Percentiles rank a stretch among this genome's conserved stretches.
Evolutionary conservation across 2,888 invertebrate genomes (phyloP).

Genomic region (Lochmaea capreae): DNA sequence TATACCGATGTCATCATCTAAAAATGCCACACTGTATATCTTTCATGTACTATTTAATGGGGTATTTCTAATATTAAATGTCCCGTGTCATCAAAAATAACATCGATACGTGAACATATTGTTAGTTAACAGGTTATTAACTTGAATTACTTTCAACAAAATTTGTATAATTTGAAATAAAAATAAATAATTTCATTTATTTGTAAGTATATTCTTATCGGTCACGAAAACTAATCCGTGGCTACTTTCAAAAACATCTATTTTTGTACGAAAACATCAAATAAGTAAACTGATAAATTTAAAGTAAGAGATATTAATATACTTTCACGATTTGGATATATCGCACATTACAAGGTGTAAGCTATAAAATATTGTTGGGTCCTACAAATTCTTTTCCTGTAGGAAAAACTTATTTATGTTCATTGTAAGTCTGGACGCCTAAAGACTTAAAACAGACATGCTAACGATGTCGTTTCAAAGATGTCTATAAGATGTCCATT

Average conservation of each 20-base stretch:
- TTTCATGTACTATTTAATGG: too few species aligned
- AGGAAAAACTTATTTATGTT: too few species aligned
- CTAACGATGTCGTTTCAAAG: too few species aligned
- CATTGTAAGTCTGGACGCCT: too few species aligned
- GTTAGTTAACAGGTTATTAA: slow-evolving; percentile 9
- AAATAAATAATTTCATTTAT: neutral
- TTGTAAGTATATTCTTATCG: neutral
- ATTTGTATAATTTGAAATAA: neutral
- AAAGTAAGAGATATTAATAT: neutral
- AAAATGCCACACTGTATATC: too few species aligned
- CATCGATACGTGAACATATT: neutral
- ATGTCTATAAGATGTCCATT: too few species aligned
- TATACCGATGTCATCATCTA: too few species aligned
- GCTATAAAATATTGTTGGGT: too few species aligned
- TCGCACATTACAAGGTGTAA: neutral
- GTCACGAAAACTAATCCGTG: slow-evolving; percentile 1
- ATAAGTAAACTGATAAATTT: neutral
- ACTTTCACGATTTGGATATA: neutral
- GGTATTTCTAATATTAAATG: neutral
- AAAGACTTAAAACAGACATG: too few species aligned
- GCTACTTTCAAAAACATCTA: neutral
- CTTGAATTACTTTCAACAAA: neutral
- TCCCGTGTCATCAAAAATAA: slow-evolving; percentile 1
- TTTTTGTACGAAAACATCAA: neutral
- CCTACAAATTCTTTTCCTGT: too few species aligned